Base-by-base conservation (phyloP, 2,888 invertebrate genomes). In the Plebejus melissa region DNA sequence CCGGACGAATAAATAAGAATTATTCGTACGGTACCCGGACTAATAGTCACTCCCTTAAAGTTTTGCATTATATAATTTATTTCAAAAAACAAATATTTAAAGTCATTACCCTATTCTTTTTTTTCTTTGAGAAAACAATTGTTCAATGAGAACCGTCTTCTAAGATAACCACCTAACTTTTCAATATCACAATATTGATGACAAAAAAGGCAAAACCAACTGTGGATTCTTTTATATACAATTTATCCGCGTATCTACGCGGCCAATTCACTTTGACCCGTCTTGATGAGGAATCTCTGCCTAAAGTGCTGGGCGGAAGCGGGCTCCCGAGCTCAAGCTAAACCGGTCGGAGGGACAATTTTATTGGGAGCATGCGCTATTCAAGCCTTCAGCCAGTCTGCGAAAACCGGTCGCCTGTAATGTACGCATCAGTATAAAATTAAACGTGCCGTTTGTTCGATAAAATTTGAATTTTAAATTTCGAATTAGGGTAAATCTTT, bases 291-390 rank as follows among this genome's bases (percentile, higher is more conserved):
- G 50, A 32, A 72, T 54, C 28, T 13, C 32, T n/a, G 72, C 32
- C 32, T 54, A 6, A 32, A 71, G 46, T 71, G 71, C 4, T 11
- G 28, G 41, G 11, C 11, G 5, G 13, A 72, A 72, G 28, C 32
- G 46, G 28, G 16, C 50, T 16, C 46, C 72, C 72, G 41, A 58
- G 70, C 70, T 70, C 70, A 16, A 57, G 54, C 50, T 28, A 87
- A 85, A 90, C 77, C 79, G 74, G 69, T 77, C 80, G 77, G 78
- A 77, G 77, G 79, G 82, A 87, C 85, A 85, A 83, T 85, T 85
- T 84, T 82, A 81, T 80, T 80, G 74, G 76, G 85, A 82, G 86
- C 92, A 89, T 92, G 91, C 91, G 91, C 90, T 82, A 77, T 81
- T 74, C 77, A 76, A 76, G 69, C 78, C 76, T 77, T 77, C 79